Percentiles rank a stretch among this genome's conserved stretches.
Conservation (phyloP, 1,140 invertebrate genomes). For the Ctenoplectra terminalis region DNA sequence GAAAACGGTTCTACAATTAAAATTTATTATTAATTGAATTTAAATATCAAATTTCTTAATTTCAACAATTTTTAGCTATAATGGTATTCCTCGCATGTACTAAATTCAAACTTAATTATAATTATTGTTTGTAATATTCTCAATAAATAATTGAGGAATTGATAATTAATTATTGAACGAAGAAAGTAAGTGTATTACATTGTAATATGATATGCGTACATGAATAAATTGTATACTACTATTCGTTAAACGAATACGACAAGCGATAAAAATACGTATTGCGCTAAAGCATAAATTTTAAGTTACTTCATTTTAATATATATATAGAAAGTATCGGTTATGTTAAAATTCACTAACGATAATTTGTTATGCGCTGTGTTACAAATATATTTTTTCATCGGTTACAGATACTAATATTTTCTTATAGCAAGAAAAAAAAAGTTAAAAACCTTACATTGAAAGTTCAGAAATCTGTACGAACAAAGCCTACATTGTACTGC, state of each 20-base stretch:
- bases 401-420: neutral
- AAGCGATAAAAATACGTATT: slow-evolving; percentile 24
- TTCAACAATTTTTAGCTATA: neutral
- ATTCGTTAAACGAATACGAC: slow-evolving; percentile 12
- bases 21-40: neutral
- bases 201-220: neutral
- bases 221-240: neutral
- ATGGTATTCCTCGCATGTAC: neutral
- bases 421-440: neutral
- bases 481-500: neutral
- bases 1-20: neutral
- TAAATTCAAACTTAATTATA: neutral
- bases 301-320: neutral
- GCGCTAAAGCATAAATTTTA: neutral
- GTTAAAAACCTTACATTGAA: too few species aligned
- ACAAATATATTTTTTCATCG: neutral
- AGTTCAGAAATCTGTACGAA: neutral
- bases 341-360: neutral
- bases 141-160: neutral
- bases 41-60: neutral
- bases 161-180: slow-evolving; percentile 3
- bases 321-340: neutral
- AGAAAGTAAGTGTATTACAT: neutral
- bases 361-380: neutral
- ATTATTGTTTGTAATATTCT: neutral